These are phyloP conservation scores for Conistra vaccinii DNA, from an alignment of 2,888 invertebrate genomes.

Conservation along the genomic window DNA sequence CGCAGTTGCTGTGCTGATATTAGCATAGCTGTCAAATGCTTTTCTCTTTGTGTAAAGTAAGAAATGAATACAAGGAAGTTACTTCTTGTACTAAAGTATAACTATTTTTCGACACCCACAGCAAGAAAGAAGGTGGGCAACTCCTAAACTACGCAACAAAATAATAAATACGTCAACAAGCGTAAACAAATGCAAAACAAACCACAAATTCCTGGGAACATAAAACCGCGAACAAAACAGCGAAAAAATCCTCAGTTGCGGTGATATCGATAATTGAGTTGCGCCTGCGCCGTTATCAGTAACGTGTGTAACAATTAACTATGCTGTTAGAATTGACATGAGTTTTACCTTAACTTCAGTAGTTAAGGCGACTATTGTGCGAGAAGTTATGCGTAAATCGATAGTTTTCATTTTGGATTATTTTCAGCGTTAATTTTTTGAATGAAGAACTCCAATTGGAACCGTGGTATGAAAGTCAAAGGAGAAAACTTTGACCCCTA, in stretches of 20 bases:
- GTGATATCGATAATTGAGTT: slow-evolving; percentile 70
- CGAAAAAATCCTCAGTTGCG: slow-evolving; percentile 57
- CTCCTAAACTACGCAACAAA: slow-evolving; percentile 9
- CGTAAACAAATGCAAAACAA: slow-evolving; percentile 30
- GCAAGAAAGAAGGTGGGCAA: background rate
- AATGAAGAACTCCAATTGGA: background rate
- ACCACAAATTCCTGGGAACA: slow-evolving; percentile 43
- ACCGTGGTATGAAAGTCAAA: background rate
- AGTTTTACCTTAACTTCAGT: slow-evolving; percentile 42
- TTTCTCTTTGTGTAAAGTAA: background rate
- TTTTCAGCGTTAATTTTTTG: background rate
- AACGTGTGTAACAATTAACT: slow-evolving; percentile 69
- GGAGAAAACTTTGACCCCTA: background rate
- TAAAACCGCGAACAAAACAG: slow-evolving; percentile 56
- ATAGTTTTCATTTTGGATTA: slow-evolving; percentile 1
- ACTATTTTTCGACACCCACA: background rate
- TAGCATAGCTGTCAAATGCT: slow-evolving; percentile 6
- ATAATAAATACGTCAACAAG: slow-evolving; percentile 25
- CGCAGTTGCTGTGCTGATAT: background rate
- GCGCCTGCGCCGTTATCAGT: slow-evolving; percentile 64
- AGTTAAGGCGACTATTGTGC: slow-evolving; percentile 19
- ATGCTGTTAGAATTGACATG: slow-evolving; percentile 62
- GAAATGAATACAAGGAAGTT: background rate
- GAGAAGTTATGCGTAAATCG: slow-evolving; percentile 1
- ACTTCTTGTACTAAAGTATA: background rate